Conservation (phyloP, 2,888 invertebrate genomes). For the Phrixothrix hirtus region DNA sequence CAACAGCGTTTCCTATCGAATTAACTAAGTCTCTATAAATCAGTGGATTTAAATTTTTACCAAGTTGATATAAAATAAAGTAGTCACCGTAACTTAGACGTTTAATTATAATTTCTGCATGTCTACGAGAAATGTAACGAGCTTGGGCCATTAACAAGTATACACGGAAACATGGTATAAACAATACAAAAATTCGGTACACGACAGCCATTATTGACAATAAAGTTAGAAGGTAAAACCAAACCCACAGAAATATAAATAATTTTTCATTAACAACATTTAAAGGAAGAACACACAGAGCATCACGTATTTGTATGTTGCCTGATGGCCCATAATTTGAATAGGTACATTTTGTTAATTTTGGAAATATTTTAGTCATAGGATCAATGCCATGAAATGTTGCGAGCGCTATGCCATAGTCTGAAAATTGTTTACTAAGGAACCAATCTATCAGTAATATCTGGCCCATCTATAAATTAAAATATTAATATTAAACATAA, state of each 20-base stretch:
- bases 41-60: constrained; percentile 74
- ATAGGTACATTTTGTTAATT: constrained; percentile 68
- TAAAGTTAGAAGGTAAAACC: constrained; percentile 68
- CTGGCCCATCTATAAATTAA: constrained; percentile 60
- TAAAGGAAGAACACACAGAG: constrained; percentile 74
- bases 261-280: constrained; percentile 82
- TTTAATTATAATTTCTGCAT: constrained; percentile 58
- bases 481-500: background rate
- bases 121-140: constrained; percentile 59
- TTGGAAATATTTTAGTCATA: constrained; percentile 71
- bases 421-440: constrained; percentile 64
- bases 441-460: constrained; percentile 70
- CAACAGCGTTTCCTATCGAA: constrained; percentile 30
- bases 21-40: constrained; percentile 66
- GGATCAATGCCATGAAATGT: constrained; percentile 58
- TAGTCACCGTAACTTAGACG: constrained; percentile 71
- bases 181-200: constrained; percentile 65
- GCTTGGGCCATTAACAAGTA: constrained; percentile 66
- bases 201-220: constrained; percentile 66
- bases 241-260: constrained; percentile 74
- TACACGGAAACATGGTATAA: constrained; percentile 62
- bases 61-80: constrained; percentile 75
- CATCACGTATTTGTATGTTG: constrained; percentile 61
- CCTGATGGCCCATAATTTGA: constrained; percentile 66
- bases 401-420: constrained; percentile 63